A percentile compares a stretch with the other conserved stretches of the same genome.
Evolutionary conservation across 2,113 vertebrate genomes (phyloP).

Genomic region (Coptodon bakossiorum): DNA sequence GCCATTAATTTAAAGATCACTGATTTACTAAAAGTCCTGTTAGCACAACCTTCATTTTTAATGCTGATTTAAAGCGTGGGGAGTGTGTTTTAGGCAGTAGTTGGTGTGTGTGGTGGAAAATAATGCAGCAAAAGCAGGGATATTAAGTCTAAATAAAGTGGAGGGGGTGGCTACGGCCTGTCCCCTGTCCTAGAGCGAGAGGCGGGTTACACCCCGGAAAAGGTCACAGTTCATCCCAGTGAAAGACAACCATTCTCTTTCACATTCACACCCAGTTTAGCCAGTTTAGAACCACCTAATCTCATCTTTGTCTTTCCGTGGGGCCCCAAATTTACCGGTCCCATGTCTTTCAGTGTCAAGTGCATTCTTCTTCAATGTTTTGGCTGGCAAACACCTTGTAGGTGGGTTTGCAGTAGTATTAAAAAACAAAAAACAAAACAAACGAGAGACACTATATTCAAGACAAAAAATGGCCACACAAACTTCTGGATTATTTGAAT

Average conservation of each 20-base stretch:
- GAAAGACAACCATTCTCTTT: neutral
- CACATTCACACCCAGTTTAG: neutral
- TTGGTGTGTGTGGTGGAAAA: neutral
- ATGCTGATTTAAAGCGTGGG: neutral
- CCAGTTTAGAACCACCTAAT: neutral
- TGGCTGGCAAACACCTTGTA: neutral
- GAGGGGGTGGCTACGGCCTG: neutral
- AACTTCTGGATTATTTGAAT: neutral
- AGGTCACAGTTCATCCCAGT: neutral
- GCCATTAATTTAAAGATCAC: neutral
- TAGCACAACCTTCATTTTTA: neutral
- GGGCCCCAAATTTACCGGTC: neutral
- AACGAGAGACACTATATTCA: fast-evolving
- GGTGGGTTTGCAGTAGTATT: neutral
- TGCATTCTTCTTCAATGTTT: neutral
- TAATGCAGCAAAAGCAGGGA: fast-evolving
- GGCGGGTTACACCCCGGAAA: neutral
- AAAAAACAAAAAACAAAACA: neutral
- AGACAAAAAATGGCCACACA: neutral
- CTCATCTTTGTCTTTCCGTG: fast-evolving
- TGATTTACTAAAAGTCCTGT: neutral
- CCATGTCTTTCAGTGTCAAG: neutral
- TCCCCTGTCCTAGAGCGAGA: neutral
- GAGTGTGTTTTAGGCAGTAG: neutral
- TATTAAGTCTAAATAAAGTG: neutral